Base-by-base conservation (phyloP, 2,888 invertebrate species). In the Eupithecia inturbata region DNA sequence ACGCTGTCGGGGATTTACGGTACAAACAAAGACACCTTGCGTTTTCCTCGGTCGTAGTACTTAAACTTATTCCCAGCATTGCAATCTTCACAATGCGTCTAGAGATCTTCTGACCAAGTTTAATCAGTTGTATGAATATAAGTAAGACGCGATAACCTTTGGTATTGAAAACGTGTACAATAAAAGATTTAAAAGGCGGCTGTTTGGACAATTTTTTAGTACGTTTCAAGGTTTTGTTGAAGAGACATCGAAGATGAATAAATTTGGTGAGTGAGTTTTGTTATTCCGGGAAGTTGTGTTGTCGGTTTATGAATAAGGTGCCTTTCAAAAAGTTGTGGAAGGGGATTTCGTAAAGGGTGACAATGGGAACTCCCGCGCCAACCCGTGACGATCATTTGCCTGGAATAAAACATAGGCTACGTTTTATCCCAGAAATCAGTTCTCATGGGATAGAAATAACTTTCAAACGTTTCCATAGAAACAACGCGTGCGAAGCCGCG, bases 1-100 rank as follows among this genome's bases (percentile, higher is more conserved):
- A 78, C 77, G 76, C 73, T 76, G 66, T 49, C 70, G 74, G 80
- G 80, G 77, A 77, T 77, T 79, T 68, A 78, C 80, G 71, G 67
- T 26, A 57, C 75, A 74, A 72, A 72, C 62, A 67, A 71, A n/a
- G n/a, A 57, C 57, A 26, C 57, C 26, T 75, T 72, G 72, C 63
- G 60, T 63, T 75, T 75, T 75, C 72, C 67, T 53, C 31, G 71
- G 63, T 67, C 22, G 60, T 69, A 71, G 45, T 68, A 64, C 45
- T 36, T 33, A 63, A 67, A 70, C 36, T 16, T 39, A 31, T 45
- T 64, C 22, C 26, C 28, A n/a, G 45, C 57, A 64, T 36, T 4
- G 1, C 26, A 3, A 57, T 67, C 70, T 28, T 75, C 75, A 75
- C 63, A 75, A 39, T 41, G 33, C 31, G n/a, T 36, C 69, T 73